Base-by-base conservation (phyloP, 2,888 invertebrate genomes). In the Drosophila silvestris region DNA sequence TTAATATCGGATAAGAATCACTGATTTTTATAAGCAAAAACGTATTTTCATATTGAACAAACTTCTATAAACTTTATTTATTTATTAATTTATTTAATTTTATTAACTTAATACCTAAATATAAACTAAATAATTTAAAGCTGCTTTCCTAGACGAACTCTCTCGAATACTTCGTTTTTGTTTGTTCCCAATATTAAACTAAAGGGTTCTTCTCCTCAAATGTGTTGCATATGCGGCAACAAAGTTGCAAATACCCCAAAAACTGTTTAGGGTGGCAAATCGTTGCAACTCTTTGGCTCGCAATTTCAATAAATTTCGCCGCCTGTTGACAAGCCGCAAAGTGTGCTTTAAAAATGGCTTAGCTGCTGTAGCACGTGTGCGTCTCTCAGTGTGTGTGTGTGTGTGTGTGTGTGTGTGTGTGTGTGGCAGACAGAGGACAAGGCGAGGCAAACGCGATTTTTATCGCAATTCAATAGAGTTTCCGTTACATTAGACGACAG, bases 401-500 rank as follows among this genome's bases (percentile, higher is more conserved):
- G 26, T 57, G 57, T 37, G 10, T 52, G 14, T 54, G 35, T 64
- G 57, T 60, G 59, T 52, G 50, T 62, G 63, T 73, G 59, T 74
- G 69, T 59, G 67, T 67, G 51, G 52, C 70, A 70, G 77, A 68
- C 63, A 28, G 79, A 74, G 62, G 60, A 70, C 70, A 71, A 78
- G 57, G 70, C 70, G 63, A 60, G 77, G 85, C 91, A 89, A 86
- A 91, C 90, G 92, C 92, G 92, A 92, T 91, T 91, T 91, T 92
- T 91, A 91, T 91, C 91, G 91, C 90, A 85, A 91, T 91, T 91
- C 91, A 91, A 91, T 92, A 91, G 91, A 91, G 82, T 84, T 91
- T 82, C 88, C 86, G 90, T 87, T 87, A 89, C 85, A 89, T 87
- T 90, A 90, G 83, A 77, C 88, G 71, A 69, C 70, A 69, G 70